Evolutionary conservation across 2,113 vertebrate species (phyloP).

Genomic region (Protobothrops mucrosquamatus): DNA sequence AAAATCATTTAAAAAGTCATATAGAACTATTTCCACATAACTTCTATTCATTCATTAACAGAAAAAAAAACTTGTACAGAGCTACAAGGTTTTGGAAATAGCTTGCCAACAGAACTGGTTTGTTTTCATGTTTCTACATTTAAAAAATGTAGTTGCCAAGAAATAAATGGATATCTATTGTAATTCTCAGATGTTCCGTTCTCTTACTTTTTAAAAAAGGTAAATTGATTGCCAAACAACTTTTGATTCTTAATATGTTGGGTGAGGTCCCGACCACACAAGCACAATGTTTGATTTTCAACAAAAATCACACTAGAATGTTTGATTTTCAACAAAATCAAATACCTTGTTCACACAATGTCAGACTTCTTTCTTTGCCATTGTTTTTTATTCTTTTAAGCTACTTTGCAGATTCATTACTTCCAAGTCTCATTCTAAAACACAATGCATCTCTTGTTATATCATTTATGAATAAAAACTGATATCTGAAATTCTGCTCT

Average conservation of each 20-base stretch:
- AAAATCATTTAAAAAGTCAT: conserved; percentile 17
- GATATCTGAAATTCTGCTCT: conserved; percentile 46
- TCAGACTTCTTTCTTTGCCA: conserved; percentile 33
- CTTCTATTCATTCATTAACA: neutral
- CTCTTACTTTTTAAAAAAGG: conserved; percentile 35
- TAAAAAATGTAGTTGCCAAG: conserved; percentile 19
- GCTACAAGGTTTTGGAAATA: neutral
- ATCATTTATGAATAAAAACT: conserved; percentile 63
- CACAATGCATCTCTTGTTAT: conserved; percentile 55
- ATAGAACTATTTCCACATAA: neutral
- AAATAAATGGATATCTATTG: neutral
- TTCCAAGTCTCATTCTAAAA: conserved; percentile 46
- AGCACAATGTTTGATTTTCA: conserved; percentile 16
- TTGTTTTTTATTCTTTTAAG: conserved; percentile 28
- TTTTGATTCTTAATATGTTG: conserved; percentile 36
- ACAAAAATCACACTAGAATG: neutral
- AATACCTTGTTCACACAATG: conserved; percentile 35
- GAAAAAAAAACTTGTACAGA: neutral
- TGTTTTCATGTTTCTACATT: conserved; percentile 25
- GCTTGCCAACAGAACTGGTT: conserved; percentile 22
- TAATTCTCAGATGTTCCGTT: conserved; percentile 20
- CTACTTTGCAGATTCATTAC: conserved; percentile 7
- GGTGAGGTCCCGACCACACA: conserved; percentile 44
- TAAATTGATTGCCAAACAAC: conserved; percentile 46
- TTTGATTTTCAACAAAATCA: conserved; percentile 19